Evolutionary conservation across 2,888 invertebrate genomes (phyloP).

Genomic region (Tromatobia lineatoria): DNA sequence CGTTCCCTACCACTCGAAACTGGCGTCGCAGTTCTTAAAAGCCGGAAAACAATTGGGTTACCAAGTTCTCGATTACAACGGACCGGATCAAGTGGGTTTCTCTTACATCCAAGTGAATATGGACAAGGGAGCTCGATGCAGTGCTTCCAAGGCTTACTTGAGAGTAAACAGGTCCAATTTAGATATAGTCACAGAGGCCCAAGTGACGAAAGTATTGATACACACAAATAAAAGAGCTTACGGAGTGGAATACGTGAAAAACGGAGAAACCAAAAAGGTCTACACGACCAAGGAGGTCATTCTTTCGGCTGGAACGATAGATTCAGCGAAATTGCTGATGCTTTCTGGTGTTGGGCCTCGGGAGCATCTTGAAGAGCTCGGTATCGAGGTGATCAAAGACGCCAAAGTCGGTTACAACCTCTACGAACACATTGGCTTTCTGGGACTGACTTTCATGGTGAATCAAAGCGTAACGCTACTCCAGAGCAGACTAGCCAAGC

Average conservation of each 20-base stretch:
- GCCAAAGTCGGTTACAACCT: conserved; percentile 89
- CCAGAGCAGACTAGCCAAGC: conserved; percentile 74
- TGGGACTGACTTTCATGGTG: conserved; percentile 89
- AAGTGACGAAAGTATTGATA: conserved; percentile 78
- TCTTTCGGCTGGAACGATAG: conserved; percentile 91
- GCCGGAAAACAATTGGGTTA: conserved; percentile 84
- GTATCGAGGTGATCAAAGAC: conserved; percentile 88
- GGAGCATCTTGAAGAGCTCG: conserved; percentile 87
- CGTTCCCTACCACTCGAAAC: conserved; percentile 82
- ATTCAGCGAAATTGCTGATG: conserved; percentile 92
- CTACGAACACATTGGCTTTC: conserved; percentile 89
- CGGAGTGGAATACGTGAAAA: conserved; percentile 86
- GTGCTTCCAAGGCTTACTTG: conserved; percentile 87
- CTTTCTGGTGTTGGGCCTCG: conserved; percentile 89
- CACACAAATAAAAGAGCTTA: conserved; percentile 79
- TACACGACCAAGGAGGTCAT: conserved; percentile 88
- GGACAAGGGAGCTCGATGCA: conserved; percentile 86
- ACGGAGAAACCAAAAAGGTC: conserved; percentile 86
- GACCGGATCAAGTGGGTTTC: conserved; percentile 86
- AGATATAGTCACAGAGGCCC: conserved; percentile 80
- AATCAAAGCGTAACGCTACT: conserved; percentile 88
- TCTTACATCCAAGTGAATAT: conserved; percentile 87
- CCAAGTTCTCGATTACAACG: conserved; percentile 84
- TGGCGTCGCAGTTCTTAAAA: conserved; percentile 81
- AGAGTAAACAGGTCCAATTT: conserved; percentile 84